Percentiles rank a stretch among this genome's conserved stretches.
These are phyloP conservation scores for Riparia riparia DNA, from an alignment of 2,113 vertebrate genomes.

Conservation along the genomic window DNA sequence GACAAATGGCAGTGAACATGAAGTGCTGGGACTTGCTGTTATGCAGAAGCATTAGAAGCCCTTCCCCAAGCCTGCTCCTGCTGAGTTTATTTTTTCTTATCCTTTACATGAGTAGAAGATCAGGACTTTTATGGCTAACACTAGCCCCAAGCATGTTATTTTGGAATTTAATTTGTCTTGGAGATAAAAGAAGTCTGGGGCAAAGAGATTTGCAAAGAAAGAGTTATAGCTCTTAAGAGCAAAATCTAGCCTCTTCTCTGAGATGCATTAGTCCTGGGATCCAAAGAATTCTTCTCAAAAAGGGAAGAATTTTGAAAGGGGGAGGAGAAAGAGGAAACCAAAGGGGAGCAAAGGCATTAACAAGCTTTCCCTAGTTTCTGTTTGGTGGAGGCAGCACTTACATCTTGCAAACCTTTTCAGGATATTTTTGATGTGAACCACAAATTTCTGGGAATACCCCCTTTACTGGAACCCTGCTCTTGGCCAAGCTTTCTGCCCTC, in stretches of 20 bases:
- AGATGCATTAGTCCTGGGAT: neutral
- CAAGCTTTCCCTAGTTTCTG: neutral
- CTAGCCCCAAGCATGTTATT: neutral
- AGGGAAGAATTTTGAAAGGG: accelerated
- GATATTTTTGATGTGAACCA: neutral
- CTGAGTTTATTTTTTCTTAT: neutral
- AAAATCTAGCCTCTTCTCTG: neutral
- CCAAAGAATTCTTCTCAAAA: neutral
- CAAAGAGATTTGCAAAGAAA: neutral
- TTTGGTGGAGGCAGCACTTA: neutral
- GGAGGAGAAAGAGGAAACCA: neutral
- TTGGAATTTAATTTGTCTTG: neutral
- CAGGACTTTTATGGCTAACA: neutral
- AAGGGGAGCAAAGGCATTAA: neutral
- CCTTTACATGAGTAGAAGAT: neutral
- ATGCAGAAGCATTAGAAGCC: neutral
- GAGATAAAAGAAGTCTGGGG: neutral
- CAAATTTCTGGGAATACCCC: neutral
- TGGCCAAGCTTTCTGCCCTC: neutral
- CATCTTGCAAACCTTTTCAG: neutral
- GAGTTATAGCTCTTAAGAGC: neutral
- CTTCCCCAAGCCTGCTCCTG: neutral
- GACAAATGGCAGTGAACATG: neutral
- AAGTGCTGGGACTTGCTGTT: neutral
- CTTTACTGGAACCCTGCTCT: neutral